These are phyloP conservation scores for Tragelaphus buxtoni DNA, from an alignment of 2,113 vertebrate species.

Conservation along the genomic window DNA sequence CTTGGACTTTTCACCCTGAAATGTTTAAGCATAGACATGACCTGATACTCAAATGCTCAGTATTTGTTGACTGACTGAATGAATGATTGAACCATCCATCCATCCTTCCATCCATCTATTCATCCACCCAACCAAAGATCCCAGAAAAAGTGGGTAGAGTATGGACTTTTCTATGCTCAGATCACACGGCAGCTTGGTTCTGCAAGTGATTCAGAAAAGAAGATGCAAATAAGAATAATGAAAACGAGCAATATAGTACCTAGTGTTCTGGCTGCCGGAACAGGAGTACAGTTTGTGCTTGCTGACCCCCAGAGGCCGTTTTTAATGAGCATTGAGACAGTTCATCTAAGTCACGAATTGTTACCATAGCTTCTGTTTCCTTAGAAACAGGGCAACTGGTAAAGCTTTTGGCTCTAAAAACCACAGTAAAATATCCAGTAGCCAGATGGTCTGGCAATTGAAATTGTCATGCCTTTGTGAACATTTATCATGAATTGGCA, in stretches of 20 bases:
- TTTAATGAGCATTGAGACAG: constrained; percentile 45
- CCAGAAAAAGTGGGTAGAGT: background rate
- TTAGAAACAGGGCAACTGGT: constrained; percentile 65
- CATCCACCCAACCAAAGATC: background rate
- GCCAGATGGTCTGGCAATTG: constrained; percentile 72
- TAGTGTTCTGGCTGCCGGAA: background rate
- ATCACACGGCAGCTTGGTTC: background rate
- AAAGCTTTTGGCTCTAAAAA: constrained; percentile 59
- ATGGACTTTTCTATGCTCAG: background rate
- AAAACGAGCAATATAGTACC: background rate
- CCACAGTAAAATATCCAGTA: constrained; percentile 64
- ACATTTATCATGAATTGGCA: constrained; percentile 69
- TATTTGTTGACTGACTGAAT: background rate
- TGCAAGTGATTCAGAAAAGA: background rate
- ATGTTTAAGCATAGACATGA: background rate
- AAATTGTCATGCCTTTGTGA: constrained; percentile 70
- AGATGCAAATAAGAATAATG: background rate
- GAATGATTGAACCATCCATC: background rate
- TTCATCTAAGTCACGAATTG: constrained; percentile 63
- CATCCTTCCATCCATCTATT: background rate
- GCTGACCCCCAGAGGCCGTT: constrained; percentile 42
- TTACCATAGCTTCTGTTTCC: constrained; percentile 62
- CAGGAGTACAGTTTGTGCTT: background rate
- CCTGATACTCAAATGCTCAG: background rate
- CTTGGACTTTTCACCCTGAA: background rate